These are phyloP conservation scores for Podiceps cristatus DNA, from an alignment of 2,113 vertebrate genomes.

Conservation along the genomic window DNA sequence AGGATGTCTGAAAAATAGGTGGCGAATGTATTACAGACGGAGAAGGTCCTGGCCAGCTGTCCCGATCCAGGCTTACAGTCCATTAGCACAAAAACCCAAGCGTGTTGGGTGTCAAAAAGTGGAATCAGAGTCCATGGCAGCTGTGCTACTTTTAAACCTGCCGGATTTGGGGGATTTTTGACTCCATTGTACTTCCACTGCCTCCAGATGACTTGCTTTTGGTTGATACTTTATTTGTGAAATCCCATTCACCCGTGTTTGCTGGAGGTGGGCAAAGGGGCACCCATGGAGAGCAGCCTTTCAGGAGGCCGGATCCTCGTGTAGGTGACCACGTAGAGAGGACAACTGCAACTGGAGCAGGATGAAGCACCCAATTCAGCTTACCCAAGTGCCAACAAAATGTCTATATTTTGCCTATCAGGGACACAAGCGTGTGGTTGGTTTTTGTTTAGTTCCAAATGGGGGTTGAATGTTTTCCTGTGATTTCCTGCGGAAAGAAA, in stretches of 20 bases:
- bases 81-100: not conserved
- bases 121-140: not conserved
- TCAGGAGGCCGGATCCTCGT: not conserved
- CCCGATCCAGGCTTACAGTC: not conserved
- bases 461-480: not conserved
- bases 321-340: not conserved
- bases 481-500: not conserved
- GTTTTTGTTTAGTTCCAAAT: not conserved
- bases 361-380: not conserved
- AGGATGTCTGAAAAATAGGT: not conserved
- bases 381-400: not conserved
- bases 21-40: not conserved
- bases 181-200: accelerated
- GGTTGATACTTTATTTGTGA: not conserved
- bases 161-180: not conserved
- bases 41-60: not conserved
- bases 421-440: not conserved
- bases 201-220: not conserved
- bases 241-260: not conserved
- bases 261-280: not conserved
- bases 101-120: not conserved
- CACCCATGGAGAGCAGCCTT: accelerated
- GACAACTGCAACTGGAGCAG: not conserved
- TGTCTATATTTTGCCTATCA: not conserved
- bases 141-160: not conserved